These are phyloP conservation scores for Ormia ochracea DNA, from an alignment of 2,888 invertebrate species.

Conservation along the genomic window DNA sequence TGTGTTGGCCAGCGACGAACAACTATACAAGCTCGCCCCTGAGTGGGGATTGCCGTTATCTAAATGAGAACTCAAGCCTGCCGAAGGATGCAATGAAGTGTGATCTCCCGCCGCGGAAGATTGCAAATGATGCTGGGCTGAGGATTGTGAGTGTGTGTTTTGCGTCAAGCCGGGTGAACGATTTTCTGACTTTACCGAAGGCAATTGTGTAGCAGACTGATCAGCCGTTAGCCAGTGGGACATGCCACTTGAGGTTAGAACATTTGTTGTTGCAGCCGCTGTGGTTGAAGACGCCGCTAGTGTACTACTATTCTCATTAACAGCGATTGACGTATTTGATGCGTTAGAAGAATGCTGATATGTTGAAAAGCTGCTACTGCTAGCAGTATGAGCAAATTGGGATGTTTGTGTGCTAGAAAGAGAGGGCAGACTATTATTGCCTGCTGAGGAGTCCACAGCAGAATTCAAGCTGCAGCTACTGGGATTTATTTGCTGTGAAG, in stretches of 20 bases:
- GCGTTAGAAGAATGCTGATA: constrained; percentile 65
- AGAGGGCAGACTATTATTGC: constrained; percentile 64
- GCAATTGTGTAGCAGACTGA: constrained; percentile 74
- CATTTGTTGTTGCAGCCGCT: constrained; percentile 65
- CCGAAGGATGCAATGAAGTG: constrained; percentile 47
- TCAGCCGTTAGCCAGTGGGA: constrained; percentile 73
- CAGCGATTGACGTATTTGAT: not conserved
- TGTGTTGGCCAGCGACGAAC: constrained; percentile 68
- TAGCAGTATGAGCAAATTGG: constrained; percentile 70
- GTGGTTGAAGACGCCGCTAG: constrained; percentile 53
- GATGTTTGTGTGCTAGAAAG: constrained; percentile 68
- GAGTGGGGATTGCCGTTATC: constrained; percentile 47
- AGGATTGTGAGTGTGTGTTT: constrained; percentile 76
- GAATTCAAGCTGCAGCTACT: constrained; percentile 65
- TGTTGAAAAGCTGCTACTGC: constrained; percentile 72
- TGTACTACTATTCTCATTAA: constrained; percentile 45
- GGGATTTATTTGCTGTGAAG: constrained; percentile 63
- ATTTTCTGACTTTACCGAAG: constrained; percentile 83
- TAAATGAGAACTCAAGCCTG: constrained; percentile 38
- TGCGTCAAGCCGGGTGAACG: constrained; percentile 82
- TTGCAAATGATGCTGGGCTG: constrained; percentile 37
- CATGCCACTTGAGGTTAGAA: constrained; percentile 68
- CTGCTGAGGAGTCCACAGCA: constrained; percentile 50
- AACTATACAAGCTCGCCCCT: constrained; percentile 74
- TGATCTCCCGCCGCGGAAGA: constrained; percentile 58